phyloP scores from a whole-genome alignment of 1,140 invertebrate genomes.

The Saxidomus purpurata region DNA sequence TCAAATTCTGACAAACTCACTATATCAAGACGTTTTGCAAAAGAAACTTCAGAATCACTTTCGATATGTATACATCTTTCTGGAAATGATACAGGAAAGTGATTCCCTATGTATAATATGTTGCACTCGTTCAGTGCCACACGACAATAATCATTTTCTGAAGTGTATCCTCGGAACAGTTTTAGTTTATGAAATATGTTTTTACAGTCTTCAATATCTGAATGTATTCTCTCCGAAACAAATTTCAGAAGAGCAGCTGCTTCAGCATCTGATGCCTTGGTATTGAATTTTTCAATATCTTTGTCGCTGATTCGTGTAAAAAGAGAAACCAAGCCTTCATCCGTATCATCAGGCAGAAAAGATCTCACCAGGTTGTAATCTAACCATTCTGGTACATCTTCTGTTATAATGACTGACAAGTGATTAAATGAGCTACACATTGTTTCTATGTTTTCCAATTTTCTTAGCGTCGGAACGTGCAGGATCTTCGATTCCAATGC shows the following conservation, averaged over 20 bases:
- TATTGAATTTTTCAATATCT: background rate
- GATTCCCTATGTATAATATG: background rate
- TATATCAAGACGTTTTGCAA: background rate
- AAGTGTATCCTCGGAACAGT: background rate
- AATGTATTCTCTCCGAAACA: background rate
- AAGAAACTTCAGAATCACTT: background rate
- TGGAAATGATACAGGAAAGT: background rate
- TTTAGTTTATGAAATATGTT: too few species aligned
- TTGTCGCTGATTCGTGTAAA: background rate
- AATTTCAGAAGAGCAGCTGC: background rate
- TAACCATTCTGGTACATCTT: background rate
- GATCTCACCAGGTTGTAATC: background rate
- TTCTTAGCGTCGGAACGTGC: background rate
- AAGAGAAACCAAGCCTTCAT: background rate
- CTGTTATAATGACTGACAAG: background rate
- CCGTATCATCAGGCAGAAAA: background rate
- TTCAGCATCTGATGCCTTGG: background rate
- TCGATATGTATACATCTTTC: too few species aligned
- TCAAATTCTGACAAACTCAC: background rate
- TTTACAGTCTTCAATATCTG: background rate
- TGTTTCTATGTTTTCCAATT: background rate
- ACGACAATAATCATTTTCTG: background rate
- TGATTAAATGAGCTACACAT: background rate
- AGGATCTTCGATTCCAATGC: background rate
- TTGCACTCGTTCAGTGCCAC: background rate